Base-by-base conservation (phyloP, 2,888 invertebrate species). In the Pristionchus arcanus region DNA sequence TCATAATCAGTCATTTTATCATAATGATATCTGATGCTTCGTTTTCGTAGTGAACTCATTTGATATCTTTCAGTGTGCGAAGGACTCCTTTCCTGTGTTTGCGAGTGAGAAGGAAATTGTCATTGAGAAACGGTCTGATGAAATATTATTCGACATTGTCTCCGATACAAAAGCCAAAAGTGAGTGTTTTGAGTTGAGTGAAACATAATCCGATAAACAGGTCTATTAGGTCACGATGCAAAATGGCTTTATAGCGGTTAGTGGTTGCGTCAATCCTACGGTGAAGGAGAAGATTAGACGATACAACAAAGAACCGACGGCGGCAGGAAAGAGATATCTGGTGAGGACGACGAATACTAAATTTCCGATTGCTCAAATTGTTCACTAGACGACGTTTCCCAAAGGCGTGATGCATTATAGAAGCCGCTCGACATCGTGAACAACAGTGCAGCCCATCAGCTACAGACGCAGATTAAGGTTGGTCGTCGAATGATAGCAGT, bases 321-420 rank as follows among this genome's bases (percentile, higher is more conserved):
- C 66, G 0, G 87, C 87, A 9, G 87, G 66, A 25, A 87, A 59
- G 68, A 37, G 87, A 42, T 87, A 68, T 68, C 25, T 68, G 42
- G 87, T 87, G 68, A 87, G 77, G 34, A 31, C 34, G 74, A 34
- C 74, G 15, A 74, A 2, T 74, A 74, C 74, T 37, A 37, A 34
- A 37, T 19, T 77, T 2, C 74, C 25, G 9, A 11, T 7, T 77
- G 2, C 3, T n/a, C 42, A 49, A 53, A 55, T 83, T 19, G 42
- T 71, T 34, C 34, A 71, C 71, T 31, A 21, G 81, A 42, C 81
- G 81, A 81, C n/a, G n/a, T 81, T 81, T 81, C 25, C 81, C 53
- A 55, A n/a, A n/a, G 25, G 3, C 5, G 77, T 42, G 42, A 25
- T 42, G 21, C 42, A 49, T 28, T n/a, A 2, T 59, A 85, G 84